A percentile compares a stretch with the other conserved stretches of the same genome.
Evolutionary conservation across 1,140 invertebrate genomes (phyloP).

Genomic region (Hyposmocoma kahamanoa): DNA sequence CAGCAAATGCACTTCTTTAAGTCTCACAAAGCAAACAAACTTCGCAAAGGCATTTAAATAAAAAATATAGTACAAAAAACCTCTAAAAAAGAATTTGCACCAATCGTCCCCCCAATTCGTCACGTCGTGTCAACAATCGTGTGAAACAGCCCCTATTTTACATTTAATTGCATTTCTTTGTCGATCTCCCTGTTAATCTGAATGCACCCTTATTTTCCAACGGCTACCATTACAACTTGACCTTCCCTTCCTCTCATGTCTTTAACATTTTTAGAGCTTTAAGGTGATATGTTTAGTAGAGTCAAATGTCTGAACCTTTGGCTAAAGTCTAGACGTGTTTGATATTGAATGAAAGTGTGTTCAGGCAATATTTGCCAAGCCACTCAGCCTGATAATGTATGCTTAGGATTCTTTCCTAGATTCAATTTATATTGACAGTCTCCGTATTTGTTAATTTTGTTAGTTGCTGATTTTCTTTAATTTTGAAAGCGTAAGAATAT

Average conservation of each 20-base stretch:
- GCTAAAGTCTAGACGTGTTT: conserved; percentile 49
- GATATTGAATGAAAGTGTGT: conserved; percentile 56
- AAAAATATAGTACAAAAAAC: no score
- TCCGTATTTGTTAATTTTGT: no score
- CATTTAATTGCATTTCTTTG: conserved; percentile 74
- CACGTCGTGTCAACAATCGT: conserved; percentile 63
- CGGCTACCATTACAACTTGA: conserved; percentile 14
- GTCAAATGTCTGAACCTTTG: conserved; percentile 22
- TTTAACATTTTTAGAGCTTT: not conserved
- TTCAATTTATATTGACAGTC: no score
- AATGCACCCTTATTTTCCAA: conserved; percentile 59
- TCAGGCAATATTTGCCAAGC: conserved; percentile 57
- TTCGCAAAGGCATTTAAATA: no score
- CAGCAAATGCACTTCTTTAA: no score
- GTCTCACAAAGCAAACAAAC: no score
- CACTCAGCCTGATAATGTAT: conserved; percentile 53
- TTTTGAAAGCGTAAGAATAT: no score
- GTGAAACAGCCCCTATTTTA: conserved; percentile 69
- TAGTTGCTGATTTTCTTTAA: no score
- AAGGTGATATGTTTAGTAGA: not conserved
- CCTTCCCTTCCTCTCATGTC: conserved; percentile 2
- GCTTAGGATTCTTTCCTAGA: no score
- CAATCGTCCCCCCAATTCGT: conserved; percentile 57
- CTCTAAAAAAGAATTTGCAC: no score
- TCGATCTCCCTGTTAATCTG: conserved; percentile 67